Evolutionary conservation across 2,113 vertebrate species (phyloP).

Genomic region (Alces alces): DNA sequence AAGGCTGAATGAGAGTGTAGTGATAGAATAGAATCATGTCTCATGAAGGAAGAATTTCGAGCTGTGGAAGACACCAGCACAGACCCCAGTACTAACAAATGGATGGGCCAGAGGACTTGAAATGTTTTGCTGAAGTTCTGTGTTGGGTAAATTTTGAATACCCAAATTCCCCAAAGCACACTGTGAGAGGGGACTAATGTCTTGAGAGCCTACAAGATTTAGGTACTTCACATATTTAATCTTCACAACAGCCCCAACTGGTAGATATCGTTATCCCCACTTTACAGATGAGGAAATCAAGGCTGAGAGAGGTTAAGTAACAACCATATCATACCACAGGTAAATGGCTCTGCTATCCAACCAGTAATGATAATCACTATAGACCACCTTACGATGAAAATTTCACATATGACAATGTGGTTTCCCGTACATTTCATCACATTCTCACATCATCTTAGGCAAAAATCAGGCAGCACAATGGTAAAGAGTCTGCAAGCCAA

Average conservation of each 20-base stretch:
- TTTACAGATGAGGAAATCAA: neutral
- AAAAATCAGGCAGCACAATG: neutral
- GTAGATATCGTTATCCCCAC: neutral
- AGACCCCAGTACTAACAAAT: neutral
- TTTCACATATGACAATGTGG: neutral
- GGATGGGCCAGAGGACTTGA: neutral
- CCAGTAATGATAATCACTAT: neutral
- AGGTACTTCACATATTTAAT: neutral
- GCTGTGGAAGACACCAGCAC: neutral
- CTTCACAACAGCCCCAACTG: neutral
- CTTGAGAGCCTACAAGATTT: neutral
- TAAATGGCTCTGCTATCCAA: neutral
- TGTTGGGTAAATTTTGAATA: neutral
- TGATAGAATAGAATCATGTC: neutral
- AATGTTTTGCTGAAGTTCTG: neutral
- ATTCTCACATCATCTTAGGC: neutral
- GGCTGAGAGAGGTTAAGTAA: neutral
- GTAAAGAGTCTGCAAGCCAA: neutral
- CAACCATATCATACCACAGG: neutral
- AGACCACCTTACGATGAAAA: neutral
- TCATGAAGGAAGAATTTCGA: neutral
- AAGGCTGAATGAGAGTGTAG: neutral
- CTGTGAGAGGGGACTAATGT: neutral
- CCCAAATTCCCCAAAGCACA: neutral
- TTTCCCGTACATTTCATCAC: neutral